Percentiles rank a stretch among this genome's conserved stretches.
Evolutionary conservation across 2,888 invertebrate genomes (phyloP).

Genomic region (Sinodicranocentrus sp.): DNA sequence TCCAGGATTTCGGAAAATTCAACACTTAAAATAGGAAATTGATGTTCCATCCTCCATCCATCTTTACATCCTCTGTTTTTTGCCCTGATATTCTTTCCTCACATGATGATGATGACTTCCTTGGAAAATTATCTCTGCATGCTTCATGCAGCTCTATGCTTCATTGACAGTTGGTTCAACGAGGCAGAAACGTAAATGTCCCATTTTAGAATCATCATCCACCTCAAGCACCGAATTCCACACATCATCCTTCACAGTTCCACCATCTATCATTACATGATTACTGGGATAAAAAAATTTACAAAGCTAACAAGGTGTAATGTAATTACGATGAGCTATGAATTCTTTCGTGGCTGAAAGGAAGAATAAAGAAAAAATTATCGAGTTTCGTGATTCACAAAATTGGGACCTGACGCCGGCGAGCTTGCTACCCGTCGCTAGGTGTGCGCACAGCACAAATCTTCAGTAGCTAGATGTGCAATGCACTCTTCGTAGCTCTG

Average conservation of each 20-base stretch:
- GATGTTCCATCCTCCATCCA: constrained; percentile 30
- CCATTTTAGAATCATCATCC: constrained; percentile 44
- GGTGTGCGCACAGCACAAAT: neutral
- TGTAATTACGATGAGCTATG: constrained; percentile 68
- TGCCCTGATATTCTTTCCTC: constrained; percentile 27
- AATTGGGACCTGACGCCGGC: constrained; percentile 72
- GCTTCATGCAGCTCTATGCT: constrained; percentile 61
- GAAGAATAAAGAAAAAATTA: constrained; percentile 48
- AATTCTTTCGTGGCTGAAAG: constrained; percentile 38
- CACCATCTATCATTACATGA: constrained; percentile 69
- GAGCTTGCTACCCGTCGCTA: constrained; percentile 63
- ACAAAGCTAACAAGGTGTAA: constrained; percentile 71
- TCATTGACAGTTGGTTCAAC: constrained; percentile 69
- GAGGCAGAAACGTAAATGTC: constrained; percentile 64
- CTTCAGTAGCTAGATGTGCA: constrained; percentile 26
- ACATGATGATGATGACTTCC: constrained; percentile 28
- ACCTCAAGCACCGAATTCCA: constrained; percentile 16
- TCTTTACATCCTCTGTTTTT: constrained; percentile 20
- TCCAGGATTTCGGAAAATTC: too few species aligned
- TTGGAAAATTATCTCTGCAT: constrained; percentile 60
- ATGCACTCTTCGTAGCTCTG: neutral
- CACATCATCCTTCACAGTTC: constrained; percentile 47
- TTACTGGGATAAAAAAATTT: constrained; percentile 61
- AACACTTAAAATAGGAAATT: too few species aligned
- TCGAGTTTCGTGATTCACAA: constrained; percentile 67